phyloP scores from a whole-genome alignment of 2,113 vertebrate genomes.

The Pelvicachromis taeniatus region DNA sequence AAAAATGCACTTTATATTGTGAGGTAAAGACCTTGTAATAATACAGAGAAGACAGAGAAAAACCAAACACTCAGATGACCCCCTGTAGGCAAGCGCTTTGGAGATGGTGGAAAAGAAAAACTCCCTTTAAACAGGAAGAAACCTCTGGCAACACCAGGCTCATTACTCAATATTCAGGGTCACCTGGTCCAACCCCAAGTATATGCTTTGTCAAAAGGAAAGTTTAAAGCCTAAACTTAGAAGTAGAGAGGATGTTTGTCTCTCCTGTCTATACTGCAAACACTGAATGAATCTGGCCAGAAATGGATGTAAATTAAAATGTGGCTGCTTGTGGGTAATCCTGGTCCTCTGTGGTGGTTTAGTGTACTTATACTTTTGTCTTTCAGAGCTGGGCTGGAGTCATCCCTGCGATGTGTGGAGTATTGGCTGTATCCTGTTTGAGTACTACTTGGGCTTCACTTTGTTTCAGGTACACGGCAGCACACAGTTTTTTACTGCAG shows the following conservation, averaged over 20 bases:
- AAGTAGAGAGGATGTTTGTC: not conserved
- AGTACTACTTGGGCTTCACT: conserved; percentile 97
- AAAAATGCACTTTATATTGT: not conserved
- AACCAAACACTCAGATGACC: too few relatives aligned
- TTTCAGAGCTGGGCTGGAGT: conserved; percentile 92
- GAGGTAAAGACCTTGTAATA: too few relatives aligned
- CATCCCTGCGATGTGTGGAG: conserved; percentile 99
- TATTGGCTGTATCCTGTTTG: conserved; percentile 95
- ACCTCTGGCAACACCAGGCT: not conserved
- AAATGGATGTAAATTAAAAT: not conserved
- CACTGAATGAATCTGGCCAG: not conserved
- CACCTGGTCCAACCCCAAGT: not conserved
- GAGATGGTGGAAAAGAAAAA: not conserved
- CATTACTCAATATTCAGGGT: not conserved
- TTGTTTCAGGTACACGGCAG: conserved; percentile 85
- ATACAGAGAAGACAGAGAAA: too few relatives aligned
- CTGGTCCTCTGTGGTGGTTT: not conserved
- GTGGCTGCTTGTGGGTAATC: not conserved
- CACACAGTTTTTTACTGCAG: not conserved
- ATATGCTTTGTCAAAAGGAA: not conserved
- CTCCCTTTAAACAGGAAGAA: not conserved
- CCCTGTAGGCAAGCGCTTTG: not conserved
- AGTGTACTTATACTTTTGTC: not conserved
- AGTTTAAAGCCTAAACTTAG: not conserved
- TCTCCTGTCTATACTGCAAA: not conserved